A percentile compares a stretch with the other conserved stretches of the same genome.
These are phyloP conservation scores for Pollenia griseotomentosa DNA, from an alignment of 2,888 invertebrate species.

Conservation along the genomic window DNA sequence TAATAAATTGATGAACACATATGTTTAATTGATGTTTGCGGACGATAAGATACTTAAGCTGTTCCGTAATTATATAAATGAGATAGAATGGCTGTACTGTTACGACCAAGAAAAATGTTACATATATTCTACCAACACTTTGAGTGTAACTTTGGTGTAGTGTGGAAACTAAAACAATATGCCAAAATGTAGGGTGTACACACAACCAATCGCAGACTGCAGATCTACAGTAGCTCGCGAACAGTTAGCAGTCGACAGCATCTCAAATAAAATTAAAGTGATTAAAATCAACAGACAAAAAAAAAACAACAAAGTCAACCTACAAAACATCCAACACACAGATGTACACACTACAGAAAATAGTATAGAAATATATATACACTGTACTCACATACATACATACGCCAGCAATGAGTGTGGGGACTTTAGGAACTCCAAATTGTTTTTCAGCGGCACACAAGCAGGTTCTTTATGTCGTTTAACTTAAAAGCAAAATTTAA, in stretches of 20 bases:
- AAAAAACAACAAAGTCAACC: slow-evolving; percentile 48
- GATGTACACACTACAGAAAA: not conserved
- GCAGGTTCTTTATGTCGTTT: slow-evolving; percentile 56
- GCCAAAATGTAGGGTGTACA: not conserved
- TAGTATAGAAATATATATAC: not conserved
- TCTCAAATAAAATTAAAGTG: slow-evolving; percentile 68
- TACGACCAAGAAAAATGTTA: too few species aligned
- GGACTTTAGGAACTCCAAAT: slow-evolving; percentile 58
- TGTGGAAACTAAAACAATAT: too few species aligned
- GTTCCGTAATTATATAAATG: too few species aligned
- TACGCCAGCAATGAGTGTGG: slow-evolving; percentile 28
- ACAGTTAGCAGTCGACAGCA: slow-evolving; percentile 69
- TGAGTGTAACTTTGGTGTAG: too few species aligned
- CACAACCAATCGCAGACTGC: slow-evolving; percentile 50
- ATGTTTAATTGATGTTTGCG: too few species aligned
- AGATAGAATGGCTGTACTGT: too few species aligned
- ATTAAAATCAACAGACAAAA: slow-evolving; percentile 65
- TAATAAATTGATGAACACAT: too few species aligned
- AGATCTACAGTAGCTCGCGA: slow-evolving; percentile 63
- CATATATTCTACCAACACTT: too few species aligned
- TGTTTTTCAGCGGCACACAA: slow-evolving; percentile 42
- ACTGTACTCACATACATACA: slow-evolving; percentile 22
- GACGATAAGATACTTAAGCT: too few species aligned
- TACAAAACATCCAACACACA: slow-evolving; percentile 7
- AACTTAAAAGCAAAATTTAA: slow-evolving; percentile 22